Evolutionary conservation across 2,113 vertebrate species (phyloP).

Genomic region (Microcebus jonahi): DNA sequence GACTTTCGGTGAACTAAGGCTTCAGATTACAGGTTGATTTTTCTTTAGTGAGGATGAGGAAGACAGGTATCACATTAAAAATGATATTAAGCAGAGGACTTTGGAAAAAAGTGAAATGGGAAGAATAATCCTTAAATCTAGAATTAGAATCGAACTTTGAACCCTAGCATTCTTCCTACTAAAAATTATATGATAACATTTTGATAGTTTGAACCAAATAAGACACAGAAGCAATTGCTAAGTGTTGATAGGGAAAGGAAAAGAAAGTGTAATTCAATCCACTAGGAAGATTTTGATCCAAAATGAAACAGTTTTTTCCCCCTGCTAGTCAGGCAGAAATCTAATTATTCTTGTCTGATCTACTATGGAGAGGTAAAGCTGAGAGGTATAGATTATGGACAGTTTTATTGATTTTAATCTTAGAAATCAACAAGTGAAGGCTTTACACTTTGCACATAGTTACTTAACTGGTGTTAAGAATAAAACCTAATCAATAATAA

Average conservation of each 20-base stretch:
- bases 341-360: constrained; percentile 87
- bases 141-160: constrained; percentile 75
- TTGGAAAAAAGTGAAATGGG: constrained; percentile 74
- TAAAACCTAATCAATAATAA: constrained; percentile 85
- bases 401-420: constrained; percentile 87
- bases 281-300: constrained; percentile 85
- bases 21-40: constrained; percentile 41
- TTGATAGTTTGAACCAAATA: constrained; percentile 82
- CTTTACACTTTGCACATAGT: constrained; percentile 85
- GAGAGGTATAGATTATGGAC: constrained; percentile 84
- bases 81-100: constrained; percentile 64
- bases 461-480: constrained; percentile 85
- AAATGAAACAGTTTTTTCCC: constrained; percentile 85
- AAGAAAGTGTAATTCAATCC: constrained; percentile 82
- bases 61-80: constrained; percentile 30
- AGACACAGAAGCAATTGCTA: constrained; percentile 83
- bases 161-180: constrained; percentile 55
- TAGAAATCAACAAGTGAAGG: constrained; percentile 86
- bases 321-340: constrained; percentile 88
- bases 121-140: constrained; percentile 76
- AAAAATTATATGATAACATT: constrained; percentile 81
- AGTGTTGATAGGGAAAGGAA: constrained; percentile 81
- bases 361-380: constrained; percentile 83
- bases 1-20: constrained; percentile 68
- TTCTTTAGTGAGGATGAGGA: constrained; percentile 34